A percentile compares a stretch with the other conserved stretches of the same genome.
Evolutionary conservation across 2,888 invertebrate genomes (phyloP).

Genomic region (Macrosiphum euphorbiae): DNA sequence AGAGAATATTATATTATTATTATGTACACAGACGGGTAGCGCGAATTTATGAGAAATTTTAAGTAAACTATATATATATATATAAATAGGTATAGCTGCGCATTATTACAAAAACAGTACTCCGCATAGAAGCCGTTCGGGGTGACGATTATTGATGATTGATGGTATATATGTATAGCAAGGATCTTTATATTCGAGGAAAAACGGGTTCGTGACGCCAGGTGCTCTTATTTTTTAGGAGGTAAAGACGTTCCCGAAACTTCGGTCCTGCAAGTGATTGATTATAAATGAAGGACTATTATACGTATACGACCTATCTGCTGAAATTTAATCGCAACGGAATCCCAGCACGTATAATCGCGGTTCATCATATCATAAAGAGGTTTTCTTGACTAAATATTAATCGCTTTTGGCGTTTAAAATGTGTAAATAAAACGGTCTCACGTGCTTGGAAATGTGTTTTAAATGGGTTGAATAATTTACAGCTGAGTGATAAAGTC

Average conservation of each 20-base stretch:
- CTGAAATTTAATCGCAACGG: slow-evolving; percentile 16
- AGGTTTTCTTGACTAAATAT: background rate
- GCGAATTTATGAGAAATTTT: background rate
- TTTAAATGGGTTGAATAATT: background rate
- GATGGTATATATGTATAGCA: slow-evolving; percentile 14
- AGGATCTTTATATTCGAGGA: background rate
- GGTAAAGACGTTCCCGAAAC: slow-evolving; percentile 35
- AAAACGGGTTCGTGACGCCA: slow-evolving; percentile 54
- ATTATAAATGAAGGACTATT: slow-evolving; percentile 37
- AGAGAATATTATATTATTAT: background rate
- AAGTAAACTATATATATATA: background rate
- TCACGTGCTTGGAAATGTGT: background rate
- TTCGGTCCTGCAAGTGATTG: slow-evolving; percentile 50
- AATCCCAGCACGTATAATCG: background rate
- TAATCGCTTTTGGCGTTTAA: background rate
- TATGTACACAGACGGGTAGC: background rate
- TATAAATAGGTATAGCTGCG: background rate
- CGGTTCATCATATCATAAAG: background rate
- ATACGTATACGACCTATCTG: background rate
- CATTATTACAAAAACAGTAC: slow-evolving; percentile 33
- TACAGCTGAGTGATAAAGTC: background rate
- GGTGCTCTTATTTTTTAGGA: slow-evolving; percentile 22
- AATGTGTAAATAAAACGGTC: background rate
- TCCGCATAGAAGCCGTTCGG: background rate
- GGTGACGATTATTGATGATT: slow-evolving; percentile 57